These are phyloP conservation scores for Byasa hedistus DNA, from an alignment of 2,888 invertebrate genomes.

Conservation along the genomic window DNA sequence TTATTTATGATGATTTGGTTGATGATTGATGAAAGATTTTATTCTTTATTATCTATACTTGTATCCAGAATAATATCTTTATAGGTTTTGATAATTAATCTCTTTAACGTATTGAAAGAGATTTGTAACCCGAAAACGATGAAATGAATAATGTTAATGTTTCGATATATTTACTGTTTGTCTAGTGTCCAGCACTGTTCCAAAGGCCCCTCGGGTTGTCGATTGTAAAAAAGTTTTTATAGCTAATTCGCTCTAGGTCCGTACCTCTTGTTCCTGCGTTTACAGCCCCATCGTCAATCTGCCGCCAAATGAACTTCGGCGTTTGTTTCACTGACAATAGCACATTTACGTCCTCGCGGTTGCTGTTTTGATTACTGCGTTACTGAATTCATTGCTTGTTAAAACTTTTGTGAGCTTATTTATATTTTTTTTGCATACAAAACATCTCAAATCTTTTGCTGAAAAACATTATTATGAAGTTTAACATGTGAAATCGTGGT, in stretches of 20 bases:
- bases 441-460: background rate
- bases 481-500: too few relatives aligned
- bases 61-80: too few relatives aligned
- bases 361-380: conserved; percentile 43
- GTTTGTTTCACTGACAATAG: conserved; percentile 59
- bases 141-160: too few relatives aligned
- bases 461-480: too few relatives aligned
- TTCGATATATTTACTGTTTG: background rate
- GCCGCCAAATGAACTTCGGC: conserved; percentile 57
- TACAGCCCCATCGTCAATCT: conserved; percentile 59
- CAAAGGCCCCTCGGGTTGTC: conserved; percentile 42
- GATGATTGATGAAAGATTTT: too few relatives aligned
- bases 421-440: background rate
- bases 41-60: too few relatives aligned
- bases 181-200: conserved; percentile 31
- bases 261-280: conserved; percentile 21
- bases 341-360: conserved; percentile 47
- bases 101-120: too few relatives aligned
- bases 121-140: too few relatives aligned
- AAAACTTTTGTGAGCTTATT: background rate
- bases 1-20: too few relatives aligned
- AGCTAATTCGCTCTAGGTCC: conserved; percentile 58
- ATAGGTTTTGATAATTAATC: too few relatives aligned
- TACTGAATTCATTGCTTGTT: conserved; percentile 31
- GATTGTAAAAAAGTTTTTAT: conserved; percentile 78